A percentile compares a stretch with the other conserved stretches of the same genome.
Evolutionary conservation across 2,888 invertebrate genomes (phyloP).

Genomic region (Plutella xylostella): DNA sequence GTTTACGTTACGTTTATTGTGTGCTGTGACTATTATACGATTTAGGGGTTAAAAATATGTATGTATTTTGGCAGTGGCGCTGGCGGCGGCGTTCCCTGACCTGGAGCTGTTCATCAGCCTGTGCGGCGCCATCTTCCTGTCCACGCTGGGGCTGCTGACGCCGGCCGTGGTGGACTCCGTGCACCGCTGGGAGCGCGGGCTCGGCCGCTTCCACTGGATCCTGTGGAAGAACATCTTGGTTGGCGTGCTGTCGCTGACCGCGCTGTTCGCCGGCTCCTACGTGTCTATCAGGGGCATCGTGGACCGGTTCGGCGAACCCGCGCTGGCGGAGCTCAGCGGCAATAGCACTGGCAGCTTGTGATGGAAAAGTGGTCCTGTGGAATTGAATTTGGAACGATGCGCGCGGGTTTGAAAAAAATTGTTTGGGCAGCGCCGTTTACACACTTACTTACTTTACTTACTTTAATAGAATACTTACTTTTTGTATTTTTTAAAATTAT

Average conservation of each 20-base stretch:
- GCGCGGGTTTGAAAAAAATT: no score
- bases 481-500: no score
- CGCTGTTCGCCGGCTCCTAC: conserved; percentile 52
- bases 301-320: conserved; percentile 29
- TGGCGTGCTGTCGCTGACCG: conserved; percentile 39
- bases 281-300: conserved; percentile 46
- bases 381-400: no score
- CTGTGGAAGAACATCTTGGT: conserved; percentile 75
- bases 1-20: no score
- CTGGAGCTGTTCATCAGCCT: conserved; percentile 88
- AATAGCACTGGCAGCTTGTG: not conserved
- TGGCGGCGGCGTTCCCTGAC: conserved; percentile 85
- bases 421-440: no score
- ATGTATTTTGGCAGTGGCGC: conserved; percentile 75
- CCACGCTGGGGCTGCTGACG: conserved; percentile 78
- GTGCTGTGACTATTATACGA: no score
- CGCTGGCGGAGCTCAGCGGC: conserved; percentile 6
- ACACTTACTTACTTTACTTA: no score
- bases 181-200: conserved; percentile 74
- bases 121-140: conserved; percentile 83
- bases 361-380: no score
- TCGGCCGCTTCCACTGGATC: conserved; percentile 76
- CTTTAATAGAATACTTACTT: no score
- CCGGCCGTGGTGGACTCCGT: conserved; percentile 82
- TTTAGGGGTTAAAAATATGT: no score